Percentiles rank a stretch among this genome's conserved stretches.
These are phyloP conservation scores for Penaeus japonicus DNA, from an alignment of 1,140 invertebrate genomes.

Conservation along the genomic window DNA sequence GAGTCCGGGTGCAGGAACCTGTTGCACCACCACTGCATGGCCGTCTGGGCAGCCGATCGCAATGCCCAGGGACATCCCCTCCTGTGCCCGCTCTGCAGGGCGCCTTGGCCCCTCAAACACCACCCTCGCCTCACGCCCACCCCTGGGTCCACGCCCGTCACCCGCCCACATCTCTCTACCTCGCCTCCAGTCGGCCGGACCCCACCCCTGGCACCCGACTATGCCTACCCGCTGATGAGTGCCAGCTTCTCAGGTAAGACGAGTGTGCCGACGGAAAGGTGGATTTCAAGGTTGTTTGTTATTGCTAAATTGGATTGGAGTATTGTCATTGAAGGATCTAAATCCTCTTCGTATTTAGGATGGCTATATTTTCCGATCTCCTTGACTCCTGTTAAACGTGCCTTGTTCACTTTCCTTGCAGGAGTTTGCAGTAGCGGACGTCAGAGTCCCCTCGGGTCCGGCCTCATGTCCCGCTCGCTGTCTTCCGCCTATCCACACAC, in stretches of 20 bases:
- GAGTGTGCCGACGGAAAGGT: background rate
- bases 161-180: slow-evolving; percentile 17
- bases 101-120: slow-evolving; percentile 54
- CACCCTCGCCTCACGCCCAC: slow-evolving; percentile 35
- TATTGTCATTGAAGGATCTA: too few relatives aligned
- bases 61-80: slow-evolving; percentile 64
- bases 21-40: slow-evolving; percentile 67
- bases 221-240: slow-evolving; percentile 38
- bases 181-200: slow-evolving; percentile 24
- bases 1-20: slow-evolving; percentile 65
- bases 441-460: background rate
- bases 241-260: slow-evolving; percentile 57
- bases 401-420: background rate
- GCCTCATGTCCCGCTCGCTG: slow-evolving; percentile 31
- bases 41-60: slow-evolving; percentile 67
- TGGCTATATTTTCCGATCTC: background rate
- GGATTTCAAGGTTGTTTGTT: too few relatives aligned
- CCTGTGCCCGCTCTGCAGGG: slow-evolving; percentile 65
- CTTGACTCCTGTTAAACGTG: background rate
- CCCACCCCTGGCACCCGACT: slow-evolving; percentile 14
- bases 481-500: slow-evolving; percentile 40
- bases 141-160: background rate
- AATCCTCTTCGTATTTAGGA: too few relatives aligned
- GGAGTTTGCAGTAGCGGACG: slow-evolving; percentile 38
- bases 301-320: too few relatives aligned